Base-by-base conservation (phyloP, 1,140 invertebrate genomes). In the Drosophila mojavensis region DNA sequence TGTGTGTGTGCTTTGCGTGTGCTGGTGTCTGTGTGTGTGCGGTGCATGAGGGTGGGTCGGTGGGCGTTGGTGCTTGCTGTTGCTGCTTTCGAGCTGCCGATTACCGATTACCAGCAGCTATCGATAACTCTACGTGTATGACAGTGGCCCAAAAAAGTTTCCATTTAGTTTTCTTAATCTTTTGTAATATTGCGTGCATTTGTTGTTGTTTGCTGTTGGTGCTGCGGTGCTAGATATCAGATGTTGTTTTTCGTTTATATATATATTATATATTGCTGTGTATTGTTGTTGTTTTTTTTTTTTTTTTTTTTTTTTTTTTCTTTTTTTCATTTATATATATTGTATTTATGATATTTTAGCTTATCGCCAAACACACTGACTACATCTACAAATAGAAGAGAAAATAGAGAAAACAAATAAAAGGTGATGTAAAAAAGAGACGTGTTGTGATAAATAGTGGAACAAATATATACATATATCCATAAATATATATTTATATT, bases 291-390 rank as follows among this genome's bases (percentile, higher is more conserved):
- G 20, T 20, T 20, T 20, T 2, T 20, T 20, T 20, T 20, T 20
- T 74, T 36, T 70, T 17, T 51, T 54, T 17, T 68, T 41, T 36
- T 58, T 56, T 69, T 15, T 55, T 11, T 68, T 72, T 56, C 41
- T 15, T 63, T 56, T 71, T 63, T 5, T 39, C 50, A 61, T 61
- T 51, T 75, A 54, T 60, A 56, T 73, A 61, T 75, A 75, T 74
- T 73, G 59, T 81, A 78, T 77, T 70, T 89, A 70, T 77, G 68
- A 69, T 86, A 80, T 63, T 88, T 82, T 76, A 90, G 94, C 94
- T 95, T 94, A 95, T 94, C 95, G 94, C 95, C 95, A 95, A 94
- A 95, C 95, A 95, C 95, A 95, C 94, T 95, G 95, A 95, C 95
- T 95, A 95, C 95, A 95, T 95, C 95, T 95, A 95, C 93, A 95